phyloP scores from a whole-genome alignment of 1,140 invertebrate species.

The Gryon sp. region DNA sequence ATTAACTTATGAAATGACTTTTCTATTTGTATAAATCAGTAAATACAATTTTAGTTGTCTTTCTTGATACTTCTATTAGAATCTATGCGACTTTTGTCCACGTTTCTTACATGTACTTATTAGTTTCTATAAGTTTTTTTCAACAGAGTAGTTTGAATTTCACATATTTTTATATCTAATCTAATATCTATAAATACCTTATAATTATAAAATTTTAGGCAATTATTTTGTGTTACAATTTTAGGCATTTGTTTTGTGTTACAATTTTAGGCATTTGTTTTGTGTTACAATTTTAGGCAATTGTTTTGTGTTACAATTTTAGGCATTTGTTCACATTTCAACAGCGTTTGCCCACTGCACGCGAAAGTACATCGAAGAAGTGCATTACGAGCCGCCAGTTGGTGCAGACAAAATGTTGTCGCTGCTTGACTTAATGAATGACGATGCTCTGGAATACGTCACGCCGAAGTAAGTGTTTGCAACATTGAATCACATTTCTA shows the following conservation, averaged over 20 bases:
- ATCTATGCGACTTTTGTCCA: no score
- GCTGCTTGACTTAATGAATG: constrained; percentile 74
- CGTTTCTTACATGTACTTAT: no score
- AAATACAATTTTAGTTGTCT: no score
- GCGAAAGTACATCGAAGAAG: constrained; percentile 82
- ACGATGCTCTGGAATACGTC: constrained; percentile 70
- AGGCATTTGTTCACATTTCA: constrained; percentile 80
- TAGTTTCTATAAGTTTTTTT: not conserved
- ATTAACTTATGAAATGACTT: no score
- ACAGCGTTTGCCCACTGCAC: constrained; percentile 86
- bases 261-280: constrained; percentile 69
- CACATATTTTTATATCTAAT: not conserved
- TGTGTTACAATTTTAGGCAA: no score
- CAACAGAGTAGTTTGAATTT: not conserved
- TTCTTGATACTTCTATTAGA: no score
- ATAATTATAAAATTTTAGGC: no score
- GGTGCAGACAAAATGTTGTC: constrained; percentile 77
- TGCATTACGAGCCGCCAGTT: constrained; percentile 78
- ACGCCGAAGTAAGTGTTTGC: constrained; percentile 75
- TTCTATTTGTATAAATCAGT: no score
- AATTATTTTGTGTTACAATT: no score
- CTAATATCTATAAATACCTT: not conserved
- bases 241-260: constrained; percentile 72
- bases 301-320: constrained; percentile 12
- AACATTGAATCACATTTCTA: not conserved